Percentiles rank a stretch among this genome's conserved stretches.
phyloP scores from a whole-genome alignment of 2,113 vertebrate genomes.

The Mus pahari region DNA sequence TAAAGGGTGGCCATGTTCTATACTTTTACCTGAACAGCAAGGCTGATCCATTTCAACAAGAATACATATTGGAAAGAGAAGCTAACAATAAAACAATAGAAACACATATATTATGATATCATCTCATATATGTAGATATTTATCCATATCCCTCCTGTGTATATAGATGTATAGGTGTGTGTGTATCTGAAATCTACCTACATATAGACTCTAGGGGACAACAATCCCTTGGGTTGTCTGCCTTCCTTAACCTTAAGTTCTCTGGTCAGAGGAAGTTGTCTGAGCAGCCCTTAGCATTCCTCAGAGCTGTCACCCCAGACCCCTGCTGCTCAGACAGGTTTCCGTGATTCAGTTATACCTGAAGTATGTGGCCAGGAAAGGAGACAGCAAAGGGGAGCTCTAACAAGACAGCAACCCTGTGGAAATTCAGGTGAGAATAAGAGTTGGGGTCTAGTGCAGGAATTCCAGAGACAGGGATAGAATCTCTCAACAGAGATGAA shows the following conservation, averaged over 20 bases:
- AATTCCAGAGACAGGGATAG: background rate
- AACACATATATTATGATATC: background rate
- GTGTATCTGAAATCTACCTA: background rate
- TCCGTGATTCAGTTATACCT: slow-evolving; percentile 6
- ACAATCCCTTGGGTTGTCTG: slow-evolving; percentile 19
- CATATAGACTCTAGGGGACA: background rate
- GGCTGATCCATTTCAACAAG: background rate
- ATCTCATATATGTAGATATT: background rate
- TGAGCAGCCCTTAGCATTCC: slow-evolving; percentile 43
- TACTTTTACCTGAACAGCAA: slow-evolving; percentile 52
- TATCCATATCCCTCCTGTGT: background rate
- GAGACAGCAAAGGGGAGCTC: background rate
- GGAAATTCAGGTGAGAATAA: slow-evolving; percentile 10
- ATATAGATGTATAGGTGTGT: background rate
- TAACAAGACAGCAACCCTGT: slow-evolving; percentile 17
- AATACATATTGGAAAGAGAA: slow-evolving; percentile 39
- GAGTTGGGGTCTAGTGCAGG: slow-evolving; percentile 7
- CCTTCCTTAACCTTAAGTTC: slow-evolving; percentile 72
- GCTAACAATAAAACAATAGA: slow-evolving; percentile 26
- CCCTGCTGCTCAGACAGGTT: slow-evolving; percentile 37
- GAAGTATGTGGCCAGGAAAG: background rate
- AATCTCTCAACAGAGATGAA: slow-evolving; percentile 32
- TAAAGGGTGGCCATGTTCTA: slow-evolving; percentile 45
- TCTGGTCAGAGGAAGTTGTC: slow-evolving; percentile 56
- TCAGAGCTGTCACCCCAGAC: slow-evolving; percentile 60